phyloP scores from a whole-genome alignment of 2,113 vertebrate species.

The Psilopsiagon aymara region DNA sequence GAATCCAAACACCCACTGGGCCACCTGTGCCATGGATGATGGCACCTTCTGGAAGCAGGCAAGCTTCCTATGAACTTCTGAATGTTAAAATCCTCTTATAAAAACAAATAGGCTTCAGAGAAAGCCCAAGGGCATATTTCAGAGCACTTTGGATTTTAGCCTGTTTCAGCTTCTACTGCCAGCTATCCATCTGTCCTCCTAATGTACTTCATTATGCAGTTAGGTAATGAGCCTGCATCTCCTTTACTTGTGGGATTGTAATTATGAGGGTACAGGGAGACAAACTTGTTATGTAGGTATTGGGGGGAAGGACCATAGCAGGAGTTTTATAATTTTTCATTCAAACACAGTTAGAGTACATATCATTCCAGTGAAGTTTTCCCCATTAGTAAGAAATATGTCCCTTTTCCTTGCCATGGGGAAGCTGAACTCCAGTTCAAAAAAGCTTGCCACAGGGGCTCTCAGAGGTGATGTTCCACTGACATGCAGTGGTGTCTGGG shows the following conservation, averaged over 20 bases:
- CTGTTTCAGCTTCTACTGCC: constrained; percentile 22
- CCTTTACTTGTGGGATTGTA: neutral
- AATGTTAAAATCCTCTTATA: constrained; percentile 20
- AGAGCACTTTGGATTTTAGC: constrained; percentile 38
- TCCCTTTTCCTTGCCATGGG: neutral
- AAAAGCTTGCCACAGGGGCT: neutral
- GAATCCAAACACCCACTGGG: neutral
- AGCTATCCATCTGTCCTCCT: constrained; percentile 49
- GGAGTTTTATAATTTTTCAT: neutral
- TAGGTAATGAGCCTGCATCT: constrained; percentile 23
- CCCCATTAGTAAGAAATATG: neutral
- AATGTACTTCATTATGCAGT: constrained; percentile 23
- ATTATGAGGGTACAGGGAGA: neutral
- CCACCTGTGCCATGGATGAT: neutral
- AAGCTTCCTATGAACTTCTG: neutral
- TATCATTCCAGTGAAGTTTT: neutral
- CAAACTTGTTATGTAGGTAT: neutral
- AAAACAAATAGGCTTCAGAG: neutral
- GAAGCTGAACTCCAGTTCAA: neutral
- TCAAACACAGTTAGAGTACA: neutral
- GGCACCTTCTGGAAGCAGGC: neutral
- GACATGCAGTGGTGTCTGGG: neutral
- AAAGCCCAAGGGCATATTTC: constrained; percentile 40
- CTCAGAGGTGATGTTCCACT: neutral
- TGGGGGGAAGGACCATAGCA: neutral